Evolutionary conservation across 2,797 vertebrate genomes (phyloP).

Genomic region (Chelon labrosus): DNA sequence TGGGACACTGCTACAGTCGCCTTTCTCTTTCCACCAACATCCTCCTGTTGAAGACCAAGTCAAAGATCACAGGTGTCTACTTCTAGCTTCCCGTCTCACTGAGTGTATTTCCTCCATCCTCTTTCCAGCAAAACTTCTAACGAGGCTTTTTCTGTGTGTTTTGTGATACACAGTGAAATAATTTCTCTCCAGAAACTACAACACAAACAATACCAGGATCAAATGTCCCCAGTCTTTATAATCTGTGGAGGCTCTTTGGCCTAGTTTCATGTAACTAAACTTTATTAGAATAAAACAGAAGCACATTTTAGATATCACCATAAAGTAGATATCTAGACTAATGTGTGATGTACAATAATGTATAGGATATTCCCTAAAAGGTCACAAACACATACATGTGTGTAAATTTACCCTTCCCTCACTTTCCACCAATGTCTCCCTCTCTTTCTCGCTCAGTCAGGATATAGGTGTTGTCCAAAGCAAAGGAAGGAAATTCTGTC

Average conservation of each 20-base stretch:
- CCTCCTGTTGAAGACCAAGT: constrained; percentile 82
- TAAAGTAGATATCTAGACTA: background rate
- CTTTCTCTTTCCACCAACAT: constrained; percentile 74
- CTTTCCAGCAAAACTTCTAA: constrained; percentile 67
- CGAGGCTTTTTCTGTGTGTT: constrained; percentile 8
- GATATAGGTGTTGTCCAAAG: constrained; percentile 91
- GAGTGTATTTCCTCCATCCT: constrained; percentile 76
- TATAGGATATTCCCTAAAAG: constrained; percentile 16
- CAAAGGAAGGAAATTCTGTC: constrained; percentile 91
- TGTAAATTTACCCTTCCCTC: constrained; percentile 58
- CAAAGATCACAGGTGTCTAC: constrained; percentile 85
- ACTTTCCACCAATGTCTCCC: constrained; percentile 71
- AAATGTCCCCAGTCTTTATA: background rate
- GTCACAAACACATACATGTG: constrained; percentile 19
- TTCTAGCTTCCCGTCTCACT: constrained; percentile 79
- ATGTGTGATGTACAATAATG: constrained; percentile 6
- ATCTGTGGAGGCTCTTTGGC: background rate
- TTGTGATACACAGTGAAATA: background rate
- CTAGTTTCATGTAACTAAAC: constrained; percentile 6
- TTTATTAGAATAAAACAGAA: background rate
- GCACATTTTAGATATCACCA: background rate
- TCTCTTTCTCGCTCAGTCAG: constrained; percentile 78
- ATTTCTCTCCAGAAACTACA: constrained; percentile 1
- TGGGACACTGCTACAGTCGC: constrained; percentile 38
- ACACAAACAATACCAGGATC: background rate